Base-by-base conservation (phyloP, 2,888 invertebrate genomes). In the Galerucella calmariensis region DNA sequence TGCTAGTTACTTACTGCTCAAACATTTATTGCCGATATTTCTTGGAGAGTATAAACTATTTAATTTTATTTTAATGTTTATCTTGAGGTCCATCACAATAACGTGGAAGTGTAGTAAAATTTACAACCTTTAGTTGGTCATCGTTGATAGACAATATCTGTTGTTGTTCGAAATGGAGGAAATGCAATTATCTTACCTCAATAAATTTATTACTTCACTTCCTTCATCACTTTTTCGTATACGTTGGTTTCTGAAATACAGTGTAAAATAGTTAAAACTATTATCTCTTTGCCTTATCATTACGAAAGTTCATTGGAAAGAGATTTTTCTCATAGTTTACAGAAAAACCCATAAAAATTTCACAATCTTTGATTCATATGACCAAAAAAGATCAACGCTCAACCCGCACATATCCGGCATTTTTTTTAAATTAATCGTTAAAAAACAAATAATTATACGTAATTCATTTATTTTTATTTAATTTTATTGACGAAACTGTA, bases 21-120 rank as follows among this genome's bases (percentile, higher is more conserved):
- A 71, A 65, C 71, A 58, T 71, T 71, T 71, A 71, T 58, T 56
- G 71, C 65, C 71, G 71, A 71, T 71, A 71, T 71, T 71, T 71
- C 71, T 71, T 65, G 35, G 10, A 56, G 56, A 71, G 65, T 56
- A 63, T 16, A 62, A 56, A 65, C 69, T 59, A 61, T 69, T 44
- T 69, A 68, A 69, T 69, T 59, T 48, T 69, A 59, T 24, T 59
- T 69, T 69, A 24, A 69, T 59, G 69, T 69, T 69, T 71, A 65
- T 62, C 71, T 65, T 65, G 51, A 70, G 56, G 70, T 70, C 65
- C 70, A 48, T 46, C 53, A 71, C 24, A 71, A 71, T 65, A 71
- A 61, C 35, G n/a, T 35, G 12, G 61, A 35, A 35, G 14, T 35
- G 27, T 35, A 12, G 27, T 61, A 61, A 61, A 61, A 35, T 61